phyloP scores from a whole-genome alignment of 2,113 vertebrate species.

The Melanerpes aurifrons region DNA sequence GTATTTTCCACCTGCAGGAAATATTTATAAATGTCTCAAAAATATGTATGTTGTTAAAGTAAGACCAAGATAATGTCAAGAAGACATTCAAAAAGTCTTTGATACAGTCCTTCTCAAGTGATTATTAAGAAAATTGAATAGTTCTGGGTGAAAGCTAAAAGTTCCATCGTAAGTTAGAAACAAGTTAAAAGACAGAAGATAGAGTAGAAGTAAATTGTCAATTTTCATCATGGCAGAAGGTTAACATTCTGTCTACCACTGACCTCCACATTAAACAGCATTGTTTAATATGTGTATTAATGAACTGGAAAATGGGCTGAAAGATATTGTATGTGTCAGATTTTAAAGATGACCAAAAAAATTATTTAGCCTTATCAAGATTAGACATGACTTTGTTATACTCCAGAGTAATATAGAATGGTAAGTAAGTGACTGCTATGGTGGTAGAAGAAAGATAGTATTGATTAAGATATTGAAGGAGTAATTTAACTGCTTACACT shows the following conservation, averaged over 20 bases:
- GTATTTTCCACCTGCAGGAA: neutral
- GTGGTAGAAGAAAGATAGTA: neutral
- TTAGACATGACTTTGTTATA: neutral
- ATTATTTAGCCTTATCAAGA: neutral
- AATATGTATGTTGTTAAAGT: neutral
- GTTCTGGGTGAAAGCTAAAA: conserved; percentile 23
- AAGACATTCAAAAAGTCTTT: neutral
- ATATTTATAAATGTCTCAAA: neutral
- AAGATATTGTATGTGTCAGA: neutral
- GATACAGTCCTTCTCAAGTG: neutral
- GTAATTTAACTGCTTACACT: neutral
- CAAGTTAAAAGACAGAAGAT: neutral
- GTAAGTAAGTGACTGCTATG: neutral
- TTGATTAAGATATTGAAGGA: neutral
- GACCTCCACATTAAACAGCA: neutral
- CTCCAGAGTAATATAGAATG: neutral
- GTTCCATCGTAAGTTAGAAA: neutral
- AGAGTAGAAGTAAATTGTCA: neutral
- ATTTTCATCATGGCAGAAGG: conserved; percentile 40
- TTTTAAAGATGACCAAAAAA: conserved; percentile 15
- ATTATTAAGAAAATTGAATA: neutral
- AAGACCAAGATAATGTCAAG: neutral
- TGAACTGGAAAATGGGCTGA: neutral
- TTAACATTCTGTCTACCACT: conserved; percentile 2
- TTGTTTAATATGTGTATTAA: conserved; percentile 48